A percentile compares a stretch with the other conserved stretches of the same genome.
Conservation (phyloP, 1,140 invertebrate genomes). For the Drosophila ohnishii region DNA sequence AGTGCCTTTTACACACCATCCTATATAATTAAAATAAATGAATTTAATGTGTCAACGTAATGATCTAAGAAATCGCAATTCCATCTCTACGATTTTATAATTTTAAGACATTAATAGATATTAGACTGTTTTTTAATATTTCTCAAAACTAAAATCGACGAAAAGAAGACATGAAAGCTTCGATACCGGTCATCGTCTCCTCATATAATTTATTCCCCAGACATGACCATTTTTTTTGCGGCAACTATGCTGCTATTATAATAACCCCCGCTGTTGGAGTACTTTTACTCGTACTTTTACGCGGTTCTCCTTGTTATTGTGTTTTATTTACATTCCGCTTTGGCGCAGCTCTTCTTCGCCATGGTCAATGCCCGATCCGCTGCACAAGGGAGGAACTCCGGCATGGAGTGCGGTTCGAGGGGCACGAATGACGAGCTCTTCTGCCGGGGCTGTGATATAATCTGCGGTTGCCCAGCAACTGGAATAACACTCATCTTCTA, state of each 20-base stretch:
- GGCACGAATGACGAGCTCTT: slow-evolving; percentile 36
- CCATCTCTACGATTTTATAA: too few relatives aligned
- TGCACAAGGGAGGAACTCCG: slow-evolving; percentile 8
- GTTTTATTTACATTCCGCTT: slow-evolving; percentile 76
- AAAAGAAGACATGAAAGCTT: too few relatives aligned
- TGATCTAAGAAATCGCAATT: too few relatives aligned
- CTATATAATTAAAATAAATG: not conserved
- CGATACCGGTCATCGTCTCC: too few relatives aligned
- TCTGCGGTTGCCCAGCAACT: slow-evolving; percentile 57
- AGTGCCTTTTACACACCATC: not conserved
- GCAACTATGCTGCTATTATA: not conserved
- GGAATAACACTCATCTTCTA: slow-evolving; percentile 39
- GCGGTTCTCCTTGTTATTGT: slow-evolving; percentile 60
- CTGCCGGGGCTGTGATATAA: slow-evolving; percentile 68
- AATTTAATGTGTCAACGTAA: too few relatives aligned
- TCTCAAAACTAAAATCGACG: too few relatives aligned
- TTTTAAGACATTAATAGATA: too few relatives aligned
- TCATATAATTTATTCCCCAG: too few relatives aligned
- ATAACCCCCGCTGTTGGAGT: slow-evolving; percentile 10
- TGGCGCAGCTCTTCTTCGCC: slow-evolving; percentile 66
- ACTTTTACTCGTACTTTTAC: slow-evolving; percentile 42
- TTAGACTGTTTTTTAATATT: too few relatives aligned
- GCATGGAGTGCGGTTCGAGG: not conserved
- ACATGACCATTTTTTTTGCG: too few relatives aligned
- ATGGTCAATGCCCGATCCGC: slow-evolving; percentile 75